Percentiles rank a stretch among this genome's conserved stretches.
Conservation (phyloP, 2,113 vertebrate species). For the Coracopsis vasa region DNA sequence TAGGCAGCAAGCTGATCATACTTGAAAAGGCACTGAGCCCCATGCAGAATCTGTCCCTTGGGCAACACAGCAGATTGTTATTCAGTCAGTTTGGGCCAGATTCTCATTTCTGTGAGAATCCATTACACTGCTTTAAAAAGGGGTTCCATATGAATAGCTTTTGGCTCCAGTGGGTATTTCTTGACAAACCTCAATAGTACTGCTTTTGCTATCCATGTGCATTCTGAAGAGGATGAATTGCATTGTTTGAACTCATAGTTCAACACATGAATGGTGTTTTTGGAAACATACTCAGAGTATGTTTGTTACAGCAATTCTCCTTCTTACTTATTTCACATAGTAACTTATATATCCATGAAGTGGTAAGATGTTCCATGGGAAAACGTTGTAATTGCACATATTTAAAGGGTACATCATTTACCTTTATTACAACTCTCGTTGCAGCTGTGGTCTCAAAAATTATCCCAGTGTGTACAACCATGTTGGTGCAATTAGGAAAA, state of each 20-base stretch:
- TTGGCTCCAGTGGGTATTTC: not conserved
- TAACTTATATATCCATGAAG: not conserved
- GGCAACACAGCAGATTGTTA: not conserved
- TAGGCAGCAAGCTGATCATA: not conserved
- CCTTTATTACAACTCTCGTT: slow-evolving; percentile 28
- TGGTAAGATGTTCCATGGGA: slow-evolving; percentile 1
- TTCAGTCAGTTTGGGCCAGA: not conserved
- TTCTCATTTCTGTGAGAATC: not conserved
- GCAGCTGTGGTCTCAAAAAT: slow-evolving; percentile 18
- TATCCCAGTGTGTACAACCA: not conserved
- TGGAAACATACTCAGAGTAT: not conserved
- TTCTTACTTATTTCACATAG: not conserved
- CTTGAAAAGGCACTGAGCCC: not conserved
- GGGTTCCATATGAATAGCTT: not conserved
- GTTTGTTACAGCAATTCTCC: not conserved
- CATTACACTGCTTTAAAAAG: not conserved
- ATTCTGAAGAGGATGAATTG: not conserved
- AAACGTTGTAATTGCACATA: slow-evolving; percentile 18
- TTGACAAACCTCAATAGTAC: not conserved
- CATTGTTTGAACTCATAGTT: not conserved
- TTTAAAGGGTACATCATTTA: slow-evolving; percentile 33
- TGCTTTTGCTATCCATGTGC: not conserved
- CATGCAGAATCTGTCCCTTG: not conserved
- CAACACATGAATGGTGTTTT: not conserved
- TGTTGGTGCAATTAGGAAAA: not conserved